phyloP scores from a whole-genome alignment of 2,797 vertebrate species.

The Ceryle rudis region DNA sequence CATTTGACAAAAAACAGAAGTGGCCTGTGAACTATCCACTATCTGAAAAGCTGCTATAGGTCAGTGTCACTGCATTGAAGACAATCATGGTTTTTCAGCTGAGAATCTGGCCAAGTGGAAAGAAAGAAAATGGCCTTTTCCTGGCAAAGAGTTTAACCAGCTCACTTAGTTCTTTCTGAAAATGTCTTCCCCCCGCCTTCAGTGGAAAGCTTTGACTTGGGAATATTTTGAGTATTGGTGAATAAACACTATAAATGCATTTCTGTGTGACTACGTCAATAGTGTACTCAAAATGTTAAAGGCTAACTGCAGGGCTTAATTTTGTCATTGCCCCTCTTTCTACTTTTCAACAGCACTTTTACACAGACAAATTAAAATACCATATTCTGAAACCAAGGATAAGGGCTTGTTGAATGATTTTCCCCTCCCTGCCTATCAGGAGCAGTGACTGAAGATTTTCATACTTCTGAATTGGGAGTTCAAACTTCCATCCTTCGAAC shows the following conservation, averaged over 20 bases:
- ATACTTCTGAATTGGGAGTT: neutral
- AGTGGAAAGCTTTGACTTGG: neutral
- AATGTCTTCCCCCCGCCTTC: neutral
- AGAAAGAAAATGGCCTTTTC: constrained; percentile 44
- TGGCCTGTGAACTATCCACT: constrained; percentile 38
- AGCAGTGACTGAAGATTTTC: neutral
- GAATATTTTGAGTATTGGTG: neutral
- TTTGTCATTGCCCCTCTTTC: neutral
- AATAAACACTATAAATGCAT: neutral
- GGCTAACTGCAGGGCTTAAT: neutral
- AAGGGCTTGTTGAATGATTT: neutral
- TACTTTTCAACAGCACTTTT: neutral
- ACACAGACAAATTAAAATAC: neutral
- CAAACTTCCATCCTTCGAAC: neutral
- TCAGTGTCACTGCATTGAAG: constrained; percentile 50
- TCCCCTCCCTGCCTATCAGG: neutral
- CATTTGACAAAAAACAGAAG: constrained; percentile 57
- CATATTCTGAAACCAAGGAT: neutral
- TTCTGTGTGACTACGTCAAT: neutral
- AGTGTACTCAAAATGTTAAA: neutral
- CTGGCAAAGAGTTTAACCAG: constrained; percentile 4
- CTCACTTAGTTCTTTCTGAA: constrained; percentile 2
- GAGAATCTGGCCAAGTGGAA: constrained; percentile 17
- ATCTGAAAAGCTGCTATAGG: constrained; percentile 63
- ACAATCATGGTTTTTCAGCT: constrained; percentile 59